Evolutionary conservation across 1,140 invertebrate species (phyloP).

Genomic region (Heliconius himera): DNA sequence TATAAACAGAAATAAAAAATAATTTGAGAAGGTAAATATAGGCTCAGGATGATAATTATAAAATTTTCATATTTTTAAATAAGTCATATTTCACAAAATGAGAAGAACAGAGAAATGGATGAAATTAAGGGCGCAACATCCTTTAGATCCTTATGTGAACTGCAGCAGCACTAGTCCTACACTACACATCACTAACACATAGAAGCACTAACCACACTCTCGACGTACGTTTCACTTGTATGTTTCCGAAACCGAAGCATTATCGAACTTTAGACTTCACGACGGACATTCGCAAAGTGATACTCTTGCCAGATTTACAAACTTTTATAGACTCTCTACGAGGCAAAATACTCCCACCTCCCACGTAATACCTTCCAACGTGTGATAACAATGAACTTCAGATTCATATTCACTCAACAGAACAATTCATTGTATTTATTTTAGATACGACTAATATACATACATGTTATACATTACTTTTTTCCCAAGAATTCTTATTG

Average conservation of each 20-base stretch:
- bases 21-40: background rate
- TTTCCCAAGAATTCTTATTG: background rate
- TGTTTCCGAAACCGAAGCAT: slow-evolving; percentile 33
- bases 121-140: background rate
- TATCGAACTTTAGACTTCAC: slow-evolving; percentile 38
- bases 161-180: slow-evolving; percentile 1
- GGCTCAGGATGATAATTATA: no score
- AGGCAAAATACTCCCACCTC: slow-evolving; percentile 26
- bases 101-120: background rate
- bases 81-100: background rate
- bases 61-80: background rate
- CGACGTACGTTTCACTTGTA: slow-evolving; percentile 35
- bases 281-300: slow-evolving; percentile 39
- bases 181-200: slow-evolving; percentile 26
- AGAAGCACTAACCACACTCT: slow-evolving; percentile 37
- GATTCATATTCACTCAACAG: slow-evolving; percentile 10
- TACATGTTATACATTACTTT: background rate
- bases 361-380: slow-evolving; percentile 27
- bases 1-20: no score
- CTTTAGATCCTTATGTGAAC: background rate
- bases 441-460: background rate
- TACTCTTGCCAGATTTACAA: slow-evolving; percentile 34
- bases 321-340: slow-evolving; percentile 34
- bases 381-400: slow-evolving; percentile 27
- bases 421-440: slow-evolving; percentile 7